These are phyloP conservation scores for Microctonus hyperodae DNA, from an alignment of 2,888 invertebrate genomes.

Conservation along the genomic window DNA sequence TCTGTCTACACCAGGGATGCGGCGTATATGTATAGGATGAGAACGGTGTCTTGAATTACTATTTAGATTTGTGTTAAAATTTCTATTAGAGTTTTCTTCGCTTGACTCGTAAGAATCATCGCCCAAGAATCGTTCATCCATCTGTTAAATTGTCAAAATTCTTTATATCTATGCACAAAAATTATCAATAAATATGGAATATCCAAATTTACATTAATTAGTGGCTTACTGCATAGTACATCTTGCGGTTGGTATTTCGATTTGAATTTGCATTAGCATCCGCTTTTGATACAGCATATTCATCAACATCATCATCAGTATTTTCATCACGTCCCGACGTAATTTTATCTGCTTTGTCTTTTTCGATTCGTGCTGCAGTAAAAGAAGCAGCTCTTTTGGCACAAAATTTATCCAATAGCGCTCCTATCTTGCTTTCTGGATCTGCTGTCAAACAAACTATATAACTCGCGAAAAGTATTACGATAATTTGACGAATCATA, in stretches of 20 bases:
- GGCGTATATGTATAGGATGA: not conserved
- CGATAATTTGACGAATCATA: not conserved
- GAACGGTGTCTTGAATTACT: slow-evolving; percentile 4
- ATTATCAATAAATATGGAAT: not conserved
- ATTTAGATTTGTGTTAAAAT: slow-evolving; percentile 29
- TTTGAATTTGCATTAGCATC: not conserved
- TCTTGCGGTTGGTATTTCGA: not conserved
- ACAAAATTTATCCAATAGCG: slow-evolving; percentile 1
- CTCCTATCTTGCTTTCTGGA: not conserved
- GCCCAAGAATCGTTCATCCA: not conserved
- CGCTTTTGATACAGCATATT: not conserved
- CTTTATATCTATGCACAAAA: not conserved
- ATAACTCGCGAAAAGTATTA: slow-evolving; percentile 2
- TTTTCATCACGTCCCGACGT: not conserved
- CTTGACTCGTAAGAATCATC: not conserved
- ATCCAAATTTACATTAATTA: not conserved
- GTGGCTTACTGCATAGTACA: not conserved
- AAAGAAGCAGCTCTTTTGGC: not conserved
- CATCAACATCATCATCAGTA: not conserved
- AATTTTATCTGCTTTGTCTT: not conserved
- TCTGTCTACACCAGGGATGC: not conserved
- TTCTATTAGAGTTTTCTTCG: slow-evolving; percentile 17
- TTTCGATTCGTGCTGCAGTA: slow-evolving; percentile 1
- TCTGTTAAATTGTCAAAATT: not conserved
- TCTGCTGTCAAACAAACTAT: not conserved